Evolutionary conservation across 2,797 vertebrate genomes (phyloP), one percentile per base, ranked within the genome.

Genomic region (Trachops cirrhosus): DNA sequence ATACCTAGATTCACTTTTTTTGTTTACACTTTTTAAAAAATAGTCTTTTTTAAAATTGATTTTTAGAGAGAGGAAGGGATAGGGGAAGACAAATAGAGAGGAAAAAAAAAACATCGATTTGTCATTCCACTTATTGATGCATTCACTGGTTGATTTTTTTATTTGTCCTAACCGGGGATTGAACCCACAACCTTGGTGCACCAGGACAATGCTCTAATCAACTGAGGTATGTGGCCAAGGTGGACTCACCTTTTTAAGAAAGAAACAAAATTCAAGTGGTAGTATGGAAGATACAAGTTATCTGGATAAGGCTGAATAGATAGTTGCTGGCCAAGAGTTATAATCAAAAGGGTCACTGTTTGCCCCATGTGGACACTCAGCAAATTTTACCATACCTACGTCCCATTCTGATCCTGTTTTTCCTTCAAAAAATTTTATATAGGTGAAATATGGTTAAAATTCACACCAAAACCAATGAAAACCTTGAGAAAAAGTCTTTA

Each of bases 381-480:
- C 57, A 93, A 80, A 80, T 89, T 77, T 89, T 64, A 91, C 26
- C 10, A 3, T 11, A 84, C 71, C 8, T 62, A 71, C 54, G 11
- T 29, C 24, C 24, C 22, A 37, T 79, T 68, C 22, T 74, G 48
- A 87, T 74, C 2, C n/a, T 64, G 12, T 48, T 67, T 68, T 70
- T 94, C 54, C 21, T 80, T 86, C 29, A 79, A 74, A 95, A 75
- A 11, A 5, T 11, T 78, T 88, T 88, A 59, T 32, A 44, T 22
- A 85, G 7, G 44, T 87, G 26, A 59, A 89, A 78, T 78, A 7
- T 91, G 46, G 52, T 94, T 90, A 95, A 89, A 89, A 93, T 74
- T 41, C 88, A 93, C 83, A 34, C n/a, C 41, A 21, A 95, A 92
- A 75, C 14, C n/a, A 86, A 57, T n/a, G 70, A 88, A 89, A 94